Evolutionary conservation across 92 coral and sea anemone species (phyloP), one percentile per base, ranked within the genome.

Genomic region (Plumapathes pennacea): DNA sequence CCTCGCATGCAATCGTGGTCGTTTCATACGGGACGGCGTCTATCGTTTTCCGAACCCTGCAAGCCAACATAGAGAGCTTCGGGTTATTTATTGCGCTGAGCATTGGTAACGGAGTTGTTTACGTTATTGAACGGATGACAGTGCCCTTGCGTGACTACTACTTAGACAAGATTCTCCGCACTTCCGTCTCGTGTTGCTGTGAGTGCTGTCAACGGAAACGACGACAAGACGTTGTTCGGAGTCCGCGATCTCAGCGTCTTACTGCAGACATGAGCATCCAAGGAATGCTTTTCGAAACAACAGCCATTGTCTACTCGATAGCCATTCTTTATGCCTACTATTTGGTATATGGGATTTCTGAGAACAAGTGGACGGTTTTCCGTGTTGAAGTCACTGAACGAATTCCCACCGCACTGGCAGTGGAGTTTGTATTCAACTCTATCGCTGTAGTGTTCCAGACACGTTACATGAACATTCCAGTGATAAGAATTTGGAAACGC

Each of bases 1-100:
- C 78, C 0, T 34, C 73, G 1, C 47, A 67, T 48, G 69, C 62
- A 32, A 61, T 82, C 32, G 79, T 69, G 18, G 75, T 64, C 12
- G 63, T 57, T 20, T 30, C 69, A 26, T 78, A 64, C 53, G 82
- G 78, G 1, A 42, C 62, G 13, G 40, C 69, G n/a, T 67, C 82
- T 0, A 48, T 59, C 24, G 65, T 82, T 6, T 82, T 76, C 44
- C 83, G 89, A 4, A 64, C 69, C 47, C 59, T 82, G 83, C 89
- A 82, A 43, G 89, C 89, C 13, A 70, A 82, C 19, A 51, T 82
- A 26, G 68, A 65, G 4, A 76, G 69, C 22, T 60, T 75, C 15
- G 76, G 17, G 24, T 22, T 62, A 3, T 82, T 68, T 43, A 42
- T 68, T 21, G 84, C 64, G 3, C 65, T 82, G 25, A 71, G 84